Conservation (phyloP, 2,113 vertebrate species). For the Cyprichromis sp. region DNA sequence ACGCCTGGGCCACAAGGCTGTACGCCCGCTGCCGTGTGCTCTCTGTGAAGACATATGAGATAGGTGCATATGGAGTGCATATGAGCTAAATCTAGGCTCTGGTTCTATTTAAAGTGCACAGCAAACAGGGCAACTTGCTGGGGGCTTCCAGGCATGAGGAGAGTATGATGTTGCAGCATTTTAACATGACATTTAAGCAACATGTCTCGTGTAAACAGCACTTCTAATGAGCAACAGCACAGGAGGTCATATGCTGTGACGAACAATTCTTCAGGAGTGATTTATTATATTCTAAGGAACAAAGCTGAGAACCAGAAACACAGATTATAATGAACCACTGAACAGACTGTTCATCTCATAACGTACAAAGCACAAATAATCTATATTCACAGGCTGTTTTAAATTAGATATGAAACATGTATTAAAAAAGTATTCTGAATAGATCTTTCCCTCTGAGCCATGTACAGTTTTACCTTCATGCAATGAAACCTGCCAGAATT, state of each 20-base stretch:
- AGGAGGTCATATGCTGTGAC: background rate
- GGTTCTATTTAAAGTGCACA: background rate
- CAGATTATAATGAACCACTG: background rate
- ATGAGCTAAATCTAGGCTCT: background rate
- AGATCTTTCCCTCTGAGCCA: background rate
- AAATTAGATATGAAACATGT: background rate
- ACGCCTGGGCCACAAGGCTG: conserved; percentile 89
- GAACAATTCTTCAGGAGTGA: background rate
- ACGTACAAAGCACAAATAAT: background rate
- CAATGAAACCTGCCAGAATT: background rate
- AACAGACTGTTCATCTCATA: background rate
- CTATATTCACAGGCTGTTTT: background rate
- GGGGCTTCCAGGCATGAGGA: background rate
- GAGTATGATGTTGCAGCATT: background rate
- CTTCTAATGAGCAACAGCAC: background rate
- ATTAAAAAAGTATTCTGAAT: background rate
- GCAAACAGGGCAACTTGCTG: background rate
- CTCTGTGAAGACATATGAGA: conserved; percentile 62
- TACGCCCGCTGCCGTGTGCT: conserved; percentile 86
- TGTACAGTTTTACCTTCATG: fast-evolving
- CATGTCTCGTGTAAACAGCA: background rate
- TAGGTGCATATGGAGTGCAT: background rate
- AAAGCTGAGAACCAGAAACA: background rate
- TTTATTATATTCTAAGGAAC: background rate
- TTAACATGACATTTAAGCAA: background rate